A percentile compares a stretch with the other conserved stretches of the same genome.
phyloP scores from a whole-genome alignment of 2,888 invertebrate species.

The Mythimna impura region DNA sequence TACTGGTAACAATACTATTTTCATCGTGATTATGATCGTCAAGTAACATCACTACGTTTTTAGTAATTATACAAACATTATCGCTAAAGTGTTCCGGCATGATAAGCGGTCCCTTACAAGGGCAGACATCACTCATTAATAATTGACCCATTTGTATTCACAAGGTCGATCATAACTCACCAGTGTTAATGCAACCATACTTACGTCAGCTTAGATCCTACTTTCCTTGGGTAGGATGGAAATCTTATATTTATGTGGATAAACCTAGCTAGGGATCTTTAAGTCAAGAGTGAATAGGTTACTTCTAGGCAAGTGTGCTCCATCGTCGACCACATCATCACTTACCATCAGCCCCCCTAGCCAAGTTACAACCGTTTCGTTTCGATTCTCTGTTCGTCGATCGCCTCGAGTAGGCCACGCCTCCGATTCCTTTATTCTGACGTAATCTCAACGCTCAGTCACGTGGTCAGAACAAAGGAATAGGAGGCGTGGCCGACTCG shows the following conservation, averaged over 20 bases:
- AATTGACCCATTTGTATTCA: slow-evolving; percentile 39
- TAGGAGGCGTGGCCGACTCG: too few species aligned
- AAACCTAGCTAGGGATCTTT: neutral
- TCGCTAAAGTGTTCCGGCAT: slow-evolving; percentile 47
- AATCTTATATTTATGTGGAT: neutral
- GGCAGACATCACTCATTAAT: slow-evolving; percentile 25
- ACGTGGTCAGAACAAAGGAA: too few species aligned
- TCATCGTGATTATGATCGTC: neutral
- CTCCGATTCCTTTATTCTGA: too few species aligned
- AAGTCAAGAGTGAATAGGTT: too few species aligned
- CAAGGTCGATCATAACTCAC: slow-evolving; percentile 28
- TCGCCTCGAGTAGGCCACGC: too few species aligned
- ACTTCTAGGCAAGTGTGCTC: too few species aligned
- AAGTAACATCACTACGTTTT: slow-evolving; percentile 8
- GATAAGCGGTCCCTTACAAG: slow-evolving; percentile 34
- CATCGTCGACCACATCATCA: too few species aligned
- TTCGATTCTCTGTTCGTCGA: too few species aligned
- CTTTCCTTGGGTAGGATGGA: slow-evolving; percentile 10
- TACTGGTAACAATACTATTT: neutral
- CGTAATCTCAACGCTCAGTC: too few species aligned
- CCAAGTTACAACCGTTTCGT: too few species aligned
- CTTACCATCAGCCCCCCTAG: too few species aligned
- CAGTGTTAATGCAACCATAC: neutral
- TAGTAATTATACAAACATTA: slow-evolving; percentile 25
- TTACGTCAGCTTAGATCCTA: neutral